Evolutionary conservation across 2,888 invertebrate genomes (phyloP), one percentile per base, ranked within the genome.

Genomic region (Bellardia bayeri): DNA sequence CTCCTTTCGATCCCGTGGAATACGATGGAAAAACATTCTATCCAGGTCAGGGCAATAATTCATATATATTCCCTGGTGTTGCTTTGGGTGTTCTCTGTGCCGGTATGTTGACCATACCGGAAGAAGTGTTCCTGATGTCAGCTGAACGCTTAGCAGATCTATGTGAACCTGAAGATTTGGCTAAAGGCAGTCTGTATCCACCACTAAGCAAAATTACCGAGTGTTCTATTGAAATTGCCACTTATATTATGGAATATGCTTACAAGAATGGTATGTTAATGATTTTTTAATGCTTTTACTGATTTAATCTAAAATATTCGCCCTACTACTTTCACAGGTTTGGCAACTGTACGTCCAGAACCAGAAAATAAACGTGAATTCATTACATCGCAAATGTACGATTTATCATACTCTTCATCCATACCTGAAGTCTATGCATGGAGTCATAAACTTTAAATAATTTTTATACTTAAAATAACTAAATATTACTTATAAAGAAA

Each of bases 21-120:
- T 95, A 96, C 84, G 96, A 97, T 89, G 98, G 98, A 0, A 96
- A 97, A 92, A 96, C 96, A 9, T 96, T 95, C 93, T 94, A 96
- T 91, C 98, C 99, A 0, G 99, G 99, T 0, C 99, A 99, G 94
- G 99, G 99, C 85, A 99, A 99, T 94, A 99, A 99, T 94, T 96
- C 99, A 0, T 99, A 99, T 94, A 98, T 99, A 94, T 99, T 98
- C 95, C 99, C 99, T 23, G 99, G 99, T 4, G 95, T 98, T 89
- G 98, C 98, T 37, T 95, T 99, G 66, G 99, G 97, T 88, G 96
- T 97, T 82, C 96, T 99, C 90, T 96, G 97, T 91, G 97, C 98
- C 89, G 98, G 98, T 78, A 96, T 98, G 94, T 95, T 97, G 90
- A 97, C 97, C 91, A 98, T 99, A 92, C 96, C 97, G 14, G 99